Evolutionary conservation across 1,140 invertebrate species (phyloP).

Genomic region (Kradibia gibbosae): DNA sequence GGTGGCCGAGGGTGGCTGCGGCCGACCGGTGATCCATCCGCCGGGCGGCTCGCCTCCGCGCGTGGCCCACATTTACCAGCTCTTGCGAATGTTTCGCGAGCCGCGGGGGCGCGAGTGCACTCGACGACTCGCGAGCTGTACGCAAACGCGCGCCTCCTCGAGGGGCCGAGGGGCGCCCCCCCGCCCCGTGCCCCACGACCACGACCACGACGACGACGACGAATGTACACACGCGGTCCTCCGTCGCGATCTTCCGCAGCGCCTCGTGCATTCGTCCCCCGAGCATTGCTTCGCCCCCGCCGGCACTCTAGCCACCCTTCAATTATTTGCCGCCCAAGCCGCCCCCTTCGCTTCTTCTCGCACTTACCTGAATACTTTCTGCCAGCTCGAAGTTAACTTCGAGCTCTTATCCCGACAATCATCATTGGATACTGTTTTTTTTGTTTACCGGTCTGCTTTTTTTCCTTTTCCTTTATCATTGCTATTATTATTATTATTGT

Average conservation of each 20-base stretch:
- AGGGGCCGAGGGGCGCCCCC: not conserved
- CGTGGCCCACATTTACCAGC: slow-evolving; percentile 12
- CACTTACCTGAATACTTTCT: slow-evolving; percentile 40
- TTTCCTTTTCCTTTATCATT: too few relatives aligned
- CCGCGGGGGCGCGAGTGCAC: slow-evolving; percentile 3
- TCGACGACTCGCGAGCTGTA: slow-evolving; percentile 18
- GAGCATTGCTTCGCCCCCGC: too few relatives aligned
- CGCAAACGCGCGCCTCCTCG: slow-evolving; percentile 23
- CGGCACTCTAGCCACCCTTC: not conserved
- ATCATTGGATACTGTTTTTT: not conserved
- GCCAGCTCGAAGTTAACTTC: not conserved
- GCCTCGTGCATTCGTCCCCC: too few relatives aligned
- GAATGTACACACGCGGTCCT: slow-evolving; percentile 3
- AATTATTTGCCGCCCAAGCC: slow-evolving; percentile 13
- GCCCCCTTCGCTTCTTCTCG: slow-evolving; percentile 3
- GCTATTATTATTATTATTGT: too few relatives aligned
- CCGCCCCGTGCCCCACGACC: too few relatives aligned
- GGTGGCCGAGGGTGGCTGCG: not conserved
- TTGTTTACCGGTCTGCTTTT: not conserved
- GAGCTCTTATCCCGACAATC: not conserved
- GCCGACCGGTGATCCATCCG: too few relatives aligned
- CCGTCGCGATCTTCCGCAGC: not conserved
- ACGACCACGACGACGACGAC: not conserved
- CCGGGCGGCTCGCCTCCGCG: too few relatives aligned
- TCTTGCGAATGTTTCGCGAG: slow-evolving; percentile 13